Evolutionary conservation across 2,113 vertebrate species (phyloP).

Genomic region (Ptyas mucosa): DNA sequence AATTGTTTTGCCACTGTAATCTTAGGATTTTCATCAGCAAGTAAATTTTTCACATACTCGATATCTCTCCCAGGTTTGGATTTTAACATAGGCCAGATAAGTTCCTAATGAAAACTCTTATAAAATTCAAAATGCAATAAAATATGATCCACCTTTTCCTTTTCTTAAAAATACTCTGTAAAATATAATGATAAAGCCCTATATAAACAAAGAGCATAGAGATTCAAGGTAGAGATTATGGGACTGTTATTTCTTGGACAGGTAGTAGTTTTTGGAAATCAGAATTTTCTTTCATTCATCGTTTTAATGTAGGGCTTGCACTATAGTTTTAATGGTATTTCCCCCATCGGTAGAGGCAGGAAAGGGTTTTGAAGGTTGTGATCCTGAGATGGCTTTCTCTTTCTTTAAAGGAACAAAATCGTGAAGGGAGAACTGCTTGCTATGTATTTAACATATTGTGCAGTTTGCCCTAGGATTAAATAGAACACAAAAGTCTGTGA

Average conservation of each 20-base stretch:
- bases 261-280: background rate
- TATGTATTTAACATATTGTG: background rate
- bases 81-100: background rate
- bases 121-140: background rate
- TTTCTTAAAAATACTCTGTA: background rate
- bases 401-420: background rate
- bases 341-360: background rate
- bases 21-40: background rate
- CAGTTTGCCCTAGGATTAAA: slow-evolving; percentile 49
- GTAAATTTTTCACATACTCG: background rate
- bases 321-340: background rate
- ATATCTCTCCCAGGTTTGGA: background rate
- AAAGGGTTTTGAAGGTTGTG: background rate
- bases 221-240: background rate
- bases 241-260: background rate
- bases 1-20: background rate
- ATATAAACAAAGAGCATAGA: background rate
- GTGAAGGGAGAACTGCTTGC: background rate
- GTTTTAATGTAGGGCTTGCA: background rate
- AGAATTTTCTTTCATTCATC: background rate
- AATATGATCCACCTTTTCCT: background rate
- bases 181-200: background rate
- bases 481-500: slow-evolving; percentile 58
- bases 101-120: background rate
- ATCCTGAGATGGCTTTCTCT: background rate